Percentiles rank a stretch among this genome's conserved stretches.
phyloP scores from a whole-genome alignment of 2,113 vertebrate genomes.

The Cyphomyrus plagiostoma region DNA sequence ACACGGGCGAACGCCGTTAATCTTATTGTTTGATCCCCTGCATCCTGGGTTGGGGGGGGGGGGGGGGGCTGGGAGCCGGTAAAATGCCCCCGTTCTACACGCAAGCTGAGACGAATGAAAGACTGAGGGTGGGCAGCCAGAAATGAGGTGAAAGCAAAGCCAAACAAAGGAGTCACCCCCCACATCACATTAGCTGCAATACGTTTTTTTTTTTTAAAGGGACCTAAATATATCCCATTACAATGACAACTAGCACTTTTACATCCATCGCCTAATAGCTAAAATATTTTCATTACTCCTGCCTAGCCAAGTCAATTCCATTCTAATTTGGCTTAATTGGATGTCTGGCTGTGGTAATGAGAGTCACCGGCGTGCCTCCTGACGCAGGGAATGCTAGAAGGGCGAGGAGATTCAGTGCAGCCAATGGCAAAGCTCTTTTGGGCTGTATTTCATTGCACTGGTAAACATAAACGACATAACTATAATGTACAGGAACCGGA shows the following conservation, averaged over 20 bases:
- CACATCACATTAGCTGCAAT: not conserved
- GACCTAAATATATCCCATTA: not conserved
- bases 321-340: slow-evolving; percentile 20
- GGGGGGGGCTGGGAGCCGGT: not conserved
- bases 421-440: not conserved
- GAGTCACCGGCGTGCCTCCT: not conserved
- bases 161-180: not conserved
- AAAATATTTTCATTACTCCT: slow-evolving; percentile 12
- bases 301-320: slow-evolving; percentile 3
- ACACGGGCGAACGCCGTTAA: not conserved
- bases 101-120: not conserved
- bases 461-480: not conserved
- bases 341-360: slow-evolving; percentile 5
- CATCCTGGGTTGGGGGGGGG: not conserved
- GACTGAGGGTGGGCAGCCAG: not conserved
- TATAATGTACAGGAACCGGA: not conserved
- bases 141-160: not conserved
- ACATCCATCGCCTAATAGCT: not conserved
- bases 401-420: not conserved
- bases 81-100: not conserved
- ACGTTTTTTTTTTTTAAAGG: not conserved
- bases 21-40: not conserved
- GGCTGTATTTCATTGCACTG: not conserved
- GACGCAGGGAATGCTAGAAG: not conserved
- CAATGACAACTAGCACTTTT: not conserved